Base-by-base conservation (phyloP, 2,888 invertebrate species). In the Brenthis ino region DNA sequence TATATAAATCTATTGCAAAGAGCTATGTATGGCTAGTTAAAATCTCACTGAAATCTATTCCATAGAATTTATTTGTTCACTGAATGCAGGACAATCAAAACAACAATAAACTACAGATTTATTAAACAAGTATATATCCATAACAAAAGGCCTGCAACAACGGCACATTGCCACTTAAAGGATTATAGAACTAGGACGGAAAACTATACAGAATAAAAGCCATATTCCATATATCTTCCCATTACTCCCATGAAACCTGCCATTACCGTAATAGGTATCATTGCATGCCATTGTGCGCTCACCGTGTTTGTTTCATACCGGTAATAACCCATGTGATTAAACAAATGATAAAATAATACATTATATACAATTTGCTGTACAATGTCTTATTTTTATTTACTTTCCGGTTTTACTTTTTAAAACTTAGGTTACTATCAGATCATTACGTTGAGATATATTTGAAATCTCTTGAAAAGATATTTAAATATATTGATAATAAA, bases 261-360 rank as follows among this genome's bases (percentile, higher is more conserved):
- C 57, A 68, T 71, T 71, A 68, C 61, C 51, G 54, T 71, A 71
- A 71, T 57, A 28, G 70, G 54, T 71, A 68, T 63, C 70, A 68
- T 65, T 63, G 65, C 54, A 65, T 57, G 68, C 57, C 65, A 65
- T 68, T 67, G 61, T 57, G 61, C 68, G 37, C 60, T 50, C 8
- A 48, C 54, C 55, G 47, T 60, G 58, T 70, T 68, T 60, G 50
- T 67, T 56, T 54, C 48, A 67, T 60, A 53, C 47, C 20, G 60
- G 53, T 48, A 64, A 68, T 58, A 63, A 48, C n/a, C 28, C 48
- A 55, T 60, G 28, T 67, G n/a, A 60, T 60, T 60, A 50, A 60
- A 50, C 60, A 50, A 50, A 60, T 43, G 37, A 43, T 33, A 50
- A 50, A 50, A 60, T 60, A 60, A 48, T 50, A 60, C 28, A n/a